A percentile compares a stretch with the other conserved stretches of the same genome.
phyloP scores from a whole-genome alignment of 2,113 vertebrate genomes.

The Ondatra zibethicus region DNA sequence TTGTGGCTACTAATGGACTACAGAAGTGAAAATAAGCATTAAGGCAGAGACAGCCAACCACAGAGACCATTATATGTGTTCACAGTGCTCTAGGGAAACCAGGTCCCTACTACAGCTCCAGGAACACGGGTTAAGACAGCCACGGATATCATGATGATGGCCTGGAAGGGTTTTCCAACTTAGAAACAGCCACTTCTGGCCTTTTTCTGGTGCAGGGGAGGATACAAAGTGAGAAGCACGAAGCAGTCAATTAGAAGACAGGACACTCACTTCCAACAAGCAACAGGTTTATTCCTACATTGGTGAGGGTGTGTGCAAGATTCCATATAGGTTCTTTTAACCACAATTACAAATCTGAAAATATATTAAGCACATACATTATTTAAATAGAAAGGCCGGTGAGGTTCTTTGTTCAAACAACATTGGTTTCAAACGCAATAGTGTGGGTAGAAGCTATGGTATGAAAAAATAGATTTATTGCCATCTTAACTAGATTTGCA shows the following conservation, averaged over 20 bases:
- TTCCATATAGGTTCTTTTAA: constrained; percentile 63
- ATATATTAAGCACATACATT: constrained; percentile 84
- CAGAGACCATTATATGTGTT: neutral
- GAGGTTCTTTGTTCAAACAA: constrained; percentile 69
- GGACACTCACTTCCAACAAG: constrained; percentile 57
- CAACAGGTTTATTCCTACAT: constrained; percentile 84
- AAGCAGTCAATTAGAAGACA: constrained; percentile 69
- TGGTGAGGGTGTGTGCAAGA: constrained; percentile 75
- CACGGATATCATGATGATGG: constrained; percentile 28
- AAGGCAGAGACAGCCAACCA: neutral
- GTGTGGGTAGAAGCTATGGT: constrained; percentile 47
- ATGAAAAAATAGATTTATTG: constrained; percentile 67
- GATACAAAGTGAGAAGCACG: constrained; percentile 72
- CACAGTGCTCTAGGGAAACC: neutral
- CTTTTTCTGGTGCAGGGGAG: constrained; percentile 73
- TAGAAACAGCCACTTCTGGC: constrained; percentile 76
- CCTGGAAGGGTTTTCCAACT: constrained; percentile 63
- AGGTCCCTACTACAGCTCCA: neutral
- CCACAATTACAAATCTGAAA: constrained; percentile 83
- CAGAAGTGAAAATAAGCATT: constrained; percentile 40
- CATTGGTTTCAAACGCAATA: constrained; percentile 77
- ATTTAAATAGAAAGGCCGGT: constrained; percentile 82
- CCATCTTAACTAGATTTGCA: constrained; percentile 72
- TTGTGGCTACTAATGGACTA: constrained; percentile 37
- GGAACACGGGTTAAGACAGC: neutral